These are phyloP conservation scores for Hoplodrina blanda DNA, from an alignment of 2,888 invertebrate species.

Conservation along the genomic window DNA sequence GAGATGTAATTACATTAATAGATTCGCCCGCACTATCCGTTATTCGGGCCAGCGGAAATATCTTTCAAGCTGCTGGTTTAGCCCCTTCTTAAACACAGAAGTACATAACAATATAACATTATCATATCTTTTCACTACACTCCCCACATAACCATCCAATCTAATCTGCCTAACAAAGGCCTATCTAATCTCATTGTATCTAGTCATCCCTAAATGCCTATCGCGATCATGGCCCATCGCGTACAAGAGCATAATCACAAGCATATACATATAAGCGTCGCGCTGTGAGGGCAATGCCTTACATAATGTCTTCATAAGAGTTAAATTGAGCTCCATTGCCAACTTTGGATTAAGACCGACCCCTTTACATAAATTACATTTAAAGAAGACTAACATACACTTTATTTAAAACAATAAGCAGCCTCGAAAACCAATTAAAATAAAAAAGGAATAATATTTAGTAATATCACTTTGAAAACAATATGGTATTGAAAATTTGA, in stretches of 20 bases:
- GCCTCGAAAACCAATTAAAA: neutral
- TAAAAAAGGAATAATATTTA: neutral
- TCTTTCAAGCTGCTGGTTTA: neutral
- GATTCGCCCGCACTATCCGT: too few species aligned
- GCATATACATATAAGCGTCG: constrained; percentile 32
- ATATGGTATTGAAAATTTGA: neutral
- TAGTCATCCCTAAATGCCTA: neutral
- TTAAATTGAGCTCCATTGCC: constrained; percentile 64
- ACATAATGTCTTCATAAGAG: constrained; percentile 61
- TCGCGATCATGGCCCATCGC: constrained; percentile 36
- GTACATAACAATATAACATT: neutral
- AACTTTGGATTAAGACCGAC: constrained; percentile 31
- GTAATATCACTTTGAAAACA: neutral
- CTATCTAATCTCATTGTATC: neutral
- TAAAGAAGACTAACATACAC: neutral
- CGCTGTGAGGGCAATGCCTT: constrained; percentile 19
- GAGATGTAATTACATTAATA: too few species aligned
- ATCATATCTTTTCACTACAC: neutral
- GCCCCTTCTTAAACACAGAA: neutral
- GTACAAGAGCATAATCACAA: constrained; percentile 26
- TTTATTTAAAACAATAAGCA: neutral
- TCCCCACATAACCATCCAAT: constrained; percentile 1
- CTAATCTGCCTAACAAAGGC: neutral
- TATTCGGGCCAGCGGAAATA: neutral
- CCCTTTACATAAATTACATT: constrained; percentile 9